Evolutionary conservation across 2,797 vertebrate species (phyloP).

Genomic region (Sebastes jordani): DNA sequence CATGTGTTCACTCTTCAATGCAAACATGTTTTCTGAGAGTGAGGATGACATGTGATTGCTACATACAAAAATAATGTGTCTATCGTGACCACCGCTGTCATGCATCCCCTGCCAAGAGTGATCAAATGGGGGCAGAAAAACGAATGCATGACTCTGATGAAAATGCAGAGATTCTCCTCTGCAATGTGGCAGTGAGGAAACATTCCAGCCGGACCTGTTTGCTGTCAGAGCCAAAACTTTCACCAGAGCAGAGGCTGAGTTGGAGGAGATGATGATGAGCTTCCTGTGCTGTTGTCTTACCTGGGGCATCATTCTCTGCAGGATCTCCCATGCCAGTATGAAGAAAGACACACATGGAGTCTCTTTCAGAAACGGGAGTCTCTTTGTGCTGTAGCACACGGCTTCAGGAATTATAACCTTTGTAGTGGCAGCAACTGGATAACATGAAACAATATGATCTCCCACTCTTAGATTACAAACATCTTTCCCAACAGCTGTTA

Average conservation of each 20-base stretch:
- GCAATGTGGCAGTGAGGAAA: conserved; percentile 58
- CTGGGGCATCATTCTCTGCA: conserved; percentile 69
- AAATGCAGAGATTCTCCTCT: conserved; percentile 24
- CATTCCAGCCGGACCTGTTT: conserved; percentile 79
- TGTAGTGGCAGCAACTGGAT: conserved; percentile 78
- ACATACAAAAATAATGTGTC: conserved; percentile 79
- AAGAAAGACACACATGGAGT: conserved; percentile 87
- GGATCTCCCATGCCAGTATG: conserved; percentile 86
- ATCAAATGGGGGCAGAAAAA: conserved; percentile 82
- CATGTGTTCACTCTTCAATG: conserved; percentile 64
- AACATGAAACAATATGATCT: conserved; percentile 86
- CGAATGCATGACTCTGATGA: conserved; percentile 68
- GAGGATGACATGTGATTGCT: conserved; percentile 52
- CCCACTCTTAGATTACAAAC: conserved; percentile 82
- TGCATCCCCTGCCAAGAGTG: conserved; percentile 49
- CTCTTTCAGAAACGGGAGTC: conserved; percentile 77
- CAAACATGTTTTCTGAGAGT: conserved; percentile 40
- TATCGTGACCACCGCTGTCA: conserved; percentile 52
- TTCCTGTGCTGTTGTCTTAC: conserved; percentile 66
- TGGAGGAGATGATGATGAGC: conserved; percentile 72
- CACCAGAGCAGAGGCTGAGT: conserved; percentile 68
- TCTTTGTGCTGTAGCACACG: conserved; percentile 80
- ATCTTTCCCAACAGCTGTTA: conserved; percentile 79
- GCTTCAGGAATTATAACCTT: conserved; percentile 80
- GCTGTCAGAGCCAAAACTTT: conserved; percentile 78